Percentiles rank a stretch among this genome's conserved stretches.
Conservation (phyloP, 1,140 invertebrate genomes). For the Calliphora vicina region DNA sequence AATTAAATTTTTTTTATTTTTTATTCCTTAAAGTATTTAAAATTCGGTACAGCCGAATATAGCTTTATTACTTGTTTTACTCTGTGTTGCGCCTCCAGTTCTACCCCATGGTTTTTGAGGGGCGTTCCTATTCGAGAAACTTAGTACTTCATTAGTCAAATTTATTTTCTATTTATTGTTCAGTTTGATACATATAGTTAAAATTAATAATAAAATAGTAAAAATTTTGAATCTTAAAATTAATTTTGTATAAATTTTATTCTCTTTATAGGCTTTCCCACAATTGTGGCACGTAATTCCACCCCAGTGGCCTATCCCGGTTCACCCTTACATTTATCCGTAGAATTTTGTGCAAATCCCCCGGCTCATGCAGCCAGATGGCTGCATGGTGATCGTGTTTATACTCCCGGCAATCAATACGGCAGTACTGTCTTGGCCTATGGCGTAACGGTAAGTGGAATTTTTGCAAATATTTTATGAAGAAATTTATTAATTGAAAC, state of each 20-base stretch:
- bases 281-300: conserved; percentile 64
- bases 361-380: conserved; percentile 61
- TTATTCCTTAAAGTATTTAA: too few species aligned
- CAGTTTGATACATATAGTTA: too few species aligned
- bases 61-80: too few species aligned
- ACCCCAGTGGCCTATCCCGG: conserved; percentile 67
- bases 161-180: too few species aligned
- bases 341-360: conserved; percentile 68
- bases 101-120: too few species aligned
- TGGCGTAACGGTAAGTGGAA: conserved; percentile 59
- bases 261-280: conserved; percentile 63
- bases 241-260: neutral
- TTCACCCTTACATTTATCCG: conserved; percentile 65
- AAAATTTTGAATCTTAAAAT: too few species aligned
- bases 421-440: conserved; percentile 61
- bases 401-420: conserved; percentile 62
- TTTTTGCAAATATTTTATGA: neutral
- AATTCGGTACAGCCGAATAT: too few species aligned
- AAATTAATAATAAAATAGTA: too few species aligned
- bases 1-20: too few species aligned
- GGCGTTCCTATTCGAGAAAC: too few species aligned
- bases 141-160: too few species aligned
- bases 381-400: conserved; percentile 62
- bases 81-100: too few species aligned
- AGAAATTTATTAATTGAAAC: neutral